Evolutionary conservation across 2,797 vertebrate genomes (phyloP).

Genomic region (Anguilla pacifica): DNA sequence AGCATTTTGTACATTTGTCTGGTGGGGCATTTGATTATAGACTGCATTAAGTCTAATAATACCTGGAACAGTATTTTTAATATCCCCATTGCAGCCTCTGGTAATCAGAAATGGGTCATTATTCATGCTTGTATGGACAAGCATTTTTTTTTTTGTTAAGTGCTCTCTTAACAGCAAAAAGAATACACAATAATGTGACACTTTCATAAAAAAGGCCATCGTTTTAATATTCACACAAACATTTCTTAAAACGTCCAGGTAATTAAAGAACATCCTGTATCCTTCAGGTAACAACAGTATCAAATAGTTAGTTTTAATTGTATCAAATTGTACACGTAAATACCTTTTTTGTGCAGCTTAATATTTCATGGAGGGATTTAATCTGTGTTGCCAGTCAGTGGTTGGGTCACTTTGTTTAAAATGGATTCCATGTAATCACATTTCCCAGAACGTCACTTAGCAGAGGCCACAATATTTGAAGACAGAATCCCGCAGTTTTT

Average conservation of each 20-base stretch:
- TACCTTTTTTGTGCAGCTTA: neutral
- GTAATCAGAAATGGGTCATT: constrained; percentile 4
- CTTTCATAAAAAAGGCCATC: neutral
- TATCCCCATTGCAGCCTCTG: neutral
- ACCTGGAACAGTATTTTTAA: neutral
- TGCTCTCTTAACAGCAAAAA: neutral
- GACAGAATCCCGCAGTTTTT: neutral
- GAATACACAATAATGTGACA: neutral
- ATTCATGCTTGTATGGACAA: neutral
- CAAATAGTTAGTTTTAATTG: neutral
- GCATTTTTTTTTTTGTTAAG: neutral
- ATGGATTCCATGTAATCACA: neutral
- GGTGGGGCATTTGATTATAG: constrained; percentile 8
- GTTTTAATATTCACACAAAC: neutral
- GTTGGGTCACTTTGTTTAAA: neutral
- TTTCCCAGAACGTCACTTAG: neutral
- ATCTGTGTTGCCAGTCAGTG: neutral
- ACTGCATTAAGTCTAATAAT: neutral
- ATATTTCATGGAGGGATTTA: neutral
- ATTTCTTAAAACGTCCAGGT: neutral
- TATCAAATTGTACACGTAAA: neutral
- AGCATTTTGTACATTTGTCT: neutral
- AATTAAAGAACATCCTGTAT: neutral
- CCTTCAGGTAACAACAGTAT: neutral
- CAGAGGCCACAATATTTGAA: neutral